These are phyloP conservation scores for Cydia splendana DNA, from an alignment of 1,140 invertebrate species.

Conservation along the genomic window DNA sequence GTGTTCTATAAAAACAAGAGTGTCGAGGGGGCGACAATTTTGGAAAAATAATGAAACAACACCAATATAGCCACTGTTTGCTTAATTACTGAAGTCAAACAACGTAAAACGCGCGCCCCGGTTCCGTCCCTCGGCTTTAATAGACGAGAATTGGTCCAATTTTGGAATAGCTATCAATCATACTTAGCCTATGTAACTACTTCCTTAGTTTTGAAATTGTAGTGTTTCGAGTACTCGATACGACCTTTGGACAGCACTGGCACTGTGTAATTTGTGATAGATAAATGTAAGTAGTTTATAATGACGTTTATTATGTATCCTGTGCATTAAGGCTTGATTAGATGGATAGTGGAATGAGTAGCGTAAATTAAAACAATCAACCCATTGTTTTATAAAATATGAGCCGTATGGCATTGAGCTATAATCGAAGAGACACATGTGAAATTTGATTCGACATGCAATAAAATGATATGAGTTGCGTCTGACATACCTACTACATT, in stretches of 20 bases:
- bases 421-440: slow-evolving; percentile 12
- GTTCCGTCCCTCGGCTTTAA: slow-evolving; percentile 51
- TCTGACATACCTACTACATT: slow-evolving; percentile 14
- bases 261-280: slow-evolving; percentile 6
- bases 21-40: neutral
- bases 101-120: slow-evolving; percentile 22
- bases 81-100: slow-evolving; percentile 22
- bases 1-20: neutral
- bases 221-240: slow-evolving; percentile 13
- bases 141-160: slow-evolving; percentile 65
- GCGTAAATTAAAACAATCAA: slow-evolving; percentile 19
- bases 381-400: slow-evolving; percentile 11
- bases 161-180: slow-evolving; percentile 69
- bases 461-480: neutral
- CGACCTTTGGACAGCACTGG: slow-evolving; percentile 7
- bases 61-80: slow-evolving; percentile 7
- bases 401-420: slow-evolving; percentile 12
- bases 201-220: slow-evolving; percentile 50
- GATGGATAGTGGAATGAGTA: slow-evolving; percentile 5
- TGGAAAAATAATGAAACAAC: neutral
- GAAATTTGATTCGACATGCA: slow-evolving; percentile 10
- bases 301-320: slow-evolving; percentile 15
- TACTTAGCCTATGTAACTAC: slow-evolving; percentile 56
- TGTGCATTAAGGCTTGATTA: slow-evolving; percentile 21
- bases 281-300: slow-evolving; percentile 19